Evolutionary conservation across 2,113 vertebrate species (phyloP), one percentile per base, ranked within the genome.

Genomic region (Empidonax alnorum): DNA sequence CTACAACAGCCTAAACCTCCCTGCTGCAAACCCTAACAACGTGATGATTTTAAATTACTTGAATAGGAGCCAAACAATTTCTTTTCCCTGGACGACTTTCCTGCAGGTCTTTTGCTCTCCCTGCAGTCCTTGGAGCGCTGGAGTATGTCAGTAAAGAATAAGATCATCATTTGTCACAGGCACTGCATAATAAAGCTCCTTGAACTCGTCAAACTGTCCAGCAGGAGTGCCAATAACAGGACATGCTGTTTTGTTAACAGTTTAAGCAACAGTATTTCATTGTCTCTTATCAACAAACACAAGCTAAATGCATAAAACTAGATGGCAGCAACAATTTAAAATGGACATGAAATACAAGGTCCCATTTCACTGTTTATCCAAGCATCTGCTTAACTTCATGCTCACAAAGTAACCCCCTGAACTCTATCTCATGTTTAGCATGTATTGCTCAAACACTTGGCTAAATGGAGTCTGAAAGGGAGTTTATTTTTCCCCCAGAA

Each of bases 51-150:
- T 7, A 55, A 80, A 92, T 75, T 39, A 94, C 68, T 82, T 89
- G 84, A 89, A 91, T 49, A 58, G 63, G 56, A 96, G 93, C 72
- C 86, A 88, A 98, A 84, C 87, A 72, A 30, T 39, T 33, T 71
- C 50, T 97, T 84, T 47, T 80, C 93, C 69, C 93, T 78, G 67
- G 76, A 59, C 21, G 66, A 84, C 10, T 85, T 77, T 68, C 41
- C 49, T 11, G 68, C 16, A 24, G 84, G 69, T 28, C 61, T 13
- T 80, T 78, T 72, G 84, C 86, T 41, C 30, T 93, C 88, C 12
- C 87, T 28, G n/a, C 35, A 20, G 66, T 50, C 82, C 81, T 90
- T 9, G 12, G 73, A 96, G 78, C 61, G 94, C 97, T 97, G 95
- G 59, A 84, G 6, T 23, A 11, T 18, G 39, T 78, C 67, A 87